Evolutionary conservation across 2,888 invertebrate genomes (phyloP).

Genomic region (Darwinula stevensoni): DNA sequence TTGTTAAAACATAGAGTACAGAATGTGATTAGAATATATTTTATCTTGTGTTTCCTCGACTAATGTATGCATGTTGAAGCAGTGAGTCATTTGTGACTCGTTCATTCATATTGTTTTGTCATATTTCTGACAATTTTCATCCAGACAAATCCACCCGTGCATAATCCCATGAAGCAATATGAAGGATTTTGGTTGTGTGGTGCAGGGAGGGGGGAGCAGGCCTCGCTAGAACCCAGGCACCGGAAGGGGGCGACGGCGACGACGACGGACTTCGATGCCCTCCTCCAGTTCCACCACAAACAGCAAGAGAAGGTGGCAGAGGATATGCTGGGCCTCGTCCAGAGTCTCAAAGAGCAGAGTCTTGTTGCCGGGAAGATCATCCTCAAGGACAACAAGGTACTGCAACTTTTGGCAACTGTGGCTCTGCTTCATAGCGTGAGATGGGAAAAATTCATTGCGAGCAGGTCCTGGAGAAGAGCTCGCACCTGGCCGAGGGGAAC

Average conservation of each 20-base stretch:
- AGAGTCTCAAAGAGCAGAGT: constrained; percentile 65
- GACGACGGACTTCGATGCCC: constrained; percentile 48
- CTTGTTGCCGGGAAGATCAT: constrained; percentile 65
- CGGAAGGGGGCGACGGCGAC: constrained; percentile 12
- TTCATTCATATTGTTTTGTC: too few relatives aligned
- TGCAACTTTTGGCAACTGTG: constrained; percentile 6
- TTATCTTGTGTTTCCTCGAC: too few relatives aligned
- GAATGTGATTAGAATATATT: too few relatives aligned
- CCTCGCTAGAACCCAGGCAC: too few relatives aligned
- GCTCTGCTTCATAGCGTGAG: neutral
- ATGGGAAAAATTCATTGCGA: constrained; percentile 11
- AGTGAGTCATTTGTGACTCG: too few relatives aligned
- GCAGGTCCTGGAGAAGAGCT: constrained; percentile 39
- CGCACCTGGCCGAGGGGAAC: constrained; percentile 47
- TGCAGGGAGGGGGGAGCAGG: too few relatives aligned
- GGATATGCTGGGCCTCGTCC: constrained; percentile 66
- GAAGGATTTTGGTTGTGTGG: constrained; percentile 3
- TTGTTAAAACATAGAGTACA: too few relatives aligned
- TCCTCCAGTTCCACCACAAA: constrained; percentile 57
- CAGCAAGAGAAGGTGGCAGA: constrained; percentile 76
- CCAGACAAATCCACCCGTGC: too few relatives aligned
- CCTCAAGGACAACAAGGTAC: constrained; percentile 53
- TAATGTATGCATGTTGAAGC: too few relatives aligned
- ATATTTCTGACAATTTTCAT: too few relatives aligned
- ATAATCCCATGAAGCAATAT: too few relatives aligned